These are phyloP conservation scores for Gnathonemus longibarbis DNA, from an alignment of 2,113 vertebrate genomes.

Conservation along the genomic window DNA sequence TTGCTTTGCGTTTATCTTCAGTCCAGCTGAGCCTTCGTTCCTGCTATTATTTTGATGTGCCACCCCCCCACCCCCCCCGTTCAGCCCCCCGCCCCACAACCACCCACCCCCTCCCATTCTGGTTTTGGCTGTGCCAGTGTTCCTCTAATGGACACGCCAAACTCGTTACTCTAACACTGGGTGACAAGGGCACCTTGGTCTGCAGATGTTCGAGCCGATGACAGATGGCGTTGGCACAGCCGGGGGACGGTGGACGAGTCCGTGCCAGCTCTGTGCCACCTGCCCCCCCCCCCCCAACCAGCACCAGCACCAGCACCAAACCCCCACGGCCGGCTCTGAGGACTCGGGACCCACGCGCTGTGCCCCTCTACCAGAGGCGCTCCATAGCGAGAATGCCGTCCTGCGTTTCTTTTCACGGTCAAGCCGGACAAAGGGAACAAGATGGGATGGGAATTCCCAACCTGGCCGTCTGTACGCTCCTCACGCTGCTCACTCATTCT, in stretches of 20 bases:
- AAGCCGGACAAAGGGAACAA: neutral
- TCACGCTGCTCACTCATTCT: neutral
- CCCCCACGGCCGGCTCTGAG: neutral
- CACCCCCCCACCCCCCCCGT: too few species aligned
- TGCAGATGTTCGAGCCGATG: conserved; percentile 72
- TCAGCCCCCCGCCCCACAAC: too few species aligned
- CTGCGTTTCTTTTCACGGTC: neutral
- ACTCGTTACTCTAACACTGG: conserved; percentile 60
- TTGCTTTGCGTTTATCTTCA: too few species aligned
- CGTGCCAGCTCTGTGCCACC: conserved; percentile 61
- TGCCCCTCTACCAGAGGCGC: neutral
- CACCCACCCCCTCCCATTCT: conserved; percentile 11
- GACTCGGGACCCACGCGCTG: neutral
- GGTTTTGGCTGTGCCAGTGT: conserved; percentile 30
- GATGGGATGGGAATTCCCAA: neutral
- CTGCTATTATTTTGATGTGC: too few species aligned
- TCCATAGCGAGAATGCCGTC: neutral
- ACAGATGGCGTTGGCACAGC: conserved; percentile 66
- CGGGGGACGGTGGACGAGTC: conserved; percentile 56
- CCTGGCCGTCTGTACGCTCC: neutral
- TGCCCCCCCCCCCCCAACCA: conserved; percentile 28
- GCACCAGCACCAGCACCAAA: neutral
- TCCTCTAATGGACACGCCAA: conserved; percentile 62
- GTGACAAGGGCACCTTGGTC: conserved; percentile 76
- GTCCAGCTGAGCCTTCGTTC: too few species aligned